Evolutionary conservation across 2,113 vertebrate species (phyloP).

Genomic region (Chloropsis hardwickii): DNA sequence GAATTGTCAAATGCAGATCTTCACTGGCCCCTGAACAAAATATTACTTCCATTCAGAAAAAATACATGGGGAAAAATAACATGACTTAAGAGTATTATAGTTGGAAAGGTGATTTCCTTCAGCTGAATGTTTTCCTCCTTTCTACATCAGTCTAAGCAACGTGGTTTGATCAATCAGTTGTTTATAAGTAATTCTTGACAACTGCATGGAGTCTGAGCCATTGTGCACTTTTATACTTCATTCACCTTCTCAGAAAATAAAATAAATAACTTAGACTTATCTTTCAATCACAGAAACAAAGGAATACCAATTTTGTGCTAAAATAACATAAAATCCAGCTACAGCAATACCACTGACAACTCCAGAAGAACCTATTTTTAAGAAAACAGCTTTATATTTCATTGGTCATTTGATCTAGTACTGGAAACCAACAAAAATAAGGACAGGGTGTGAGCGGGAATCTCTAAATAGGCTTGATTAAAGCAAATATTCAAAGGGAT

Average conservation of each 20-base stretch:
- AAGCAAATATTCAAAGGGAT: conserved; percentile 32
- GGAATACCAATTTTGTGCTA: neutral
- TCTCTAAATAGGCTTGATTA: neutral
- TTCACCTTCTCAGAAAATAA: neutral
- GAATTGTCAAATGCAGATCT: neutral
- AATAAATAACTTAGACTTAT: neutral
- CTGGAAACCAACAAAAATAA: neutral
- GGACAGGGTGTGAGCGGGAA: neutral
- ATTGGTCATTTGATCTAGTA: neutral
- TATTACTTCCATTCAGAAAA: conserved; percentile 43
- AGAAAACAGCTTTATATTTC: neutral
- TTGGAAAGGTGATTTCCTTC: conserved; percentile 62
- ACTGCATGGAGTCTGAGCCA: neutral
- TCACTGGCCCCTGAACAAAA: neutral
- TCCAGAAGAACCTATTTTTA: neutral
- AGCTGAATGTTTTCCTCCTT: conserved; percentile 1
- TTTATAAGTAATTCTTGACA: conserved; percentile 1
- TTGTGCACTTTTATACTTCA: neutral
- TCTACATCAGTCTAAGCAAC: neutral
- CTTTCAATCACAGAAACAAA: neutral
- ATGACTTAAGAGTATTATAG: conserved; percentile 17
- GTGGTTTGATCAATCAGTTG: neutral
- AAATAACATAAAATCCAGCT: neutral
- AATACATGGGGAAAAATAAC: neutral
- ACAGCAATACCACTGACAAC: neutral